Percentiles rank a stretch among this genome's conserved stretches.
Evolutionary conservation across 2,113 vertebrate genomes (phyloP).

Genomic region (Ctenomys sociabilis): DNA sequence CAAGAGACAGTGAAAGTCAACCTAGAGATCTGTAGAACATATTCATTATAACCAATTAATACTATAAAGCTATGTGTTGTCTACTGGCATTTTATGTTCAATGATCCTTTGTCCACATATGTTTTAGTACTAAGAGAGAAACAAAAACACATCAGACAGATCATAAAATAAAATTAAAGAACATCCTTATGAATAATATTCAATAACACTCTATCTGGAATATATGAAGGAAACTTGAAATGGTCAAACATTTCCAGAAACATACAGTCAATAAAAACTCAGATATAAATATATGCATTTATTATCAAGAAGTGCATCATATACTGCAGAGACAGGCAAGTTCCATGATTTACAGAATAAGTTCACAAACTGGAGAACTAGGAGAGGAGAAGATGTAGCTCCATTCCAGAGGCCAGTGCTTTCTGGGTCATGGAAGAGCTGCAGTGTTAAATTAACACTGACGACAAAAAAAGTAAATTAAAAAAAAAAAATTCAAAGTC

Average conservation of each 20-base stretch:
- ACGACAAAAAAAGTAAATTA: too few species aligned
- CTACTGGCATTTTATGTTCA: background rate
- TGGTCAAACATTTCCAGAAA: background rate
- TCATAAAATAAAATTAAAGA: background rate
- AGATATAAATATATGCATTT: background rate
- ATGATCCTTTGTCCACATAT: background rate
- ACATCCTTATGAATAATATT: background rate
- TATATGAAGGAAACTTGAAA: background rate
- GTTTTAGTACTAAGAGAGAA: background rate
- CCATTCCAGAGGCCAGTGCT: accelerated
- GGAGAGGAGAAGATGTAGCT: too few species aligned
- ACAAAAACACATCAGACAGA: background rate
- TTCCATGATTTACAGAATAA: background rate
- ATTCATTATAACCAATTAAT: background rate
- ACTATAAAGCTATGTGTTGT: background rate
- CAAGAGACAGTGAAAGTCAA: background rate
- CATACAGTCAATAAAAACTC: background rate
- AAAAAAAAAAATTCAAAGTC: background rate
- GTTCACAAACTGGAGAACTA: background rate
- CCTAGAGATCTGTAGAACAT: background rate
- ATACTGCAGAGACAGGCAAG: background rate
- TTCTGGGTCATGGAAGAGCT: background rate
- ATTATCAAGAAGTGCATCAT: background rate
- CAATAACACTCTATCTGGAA: background rate
- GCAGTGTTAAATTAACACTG: background rate